phyloP scores from a whole-genome alignment of 2,888 invertebrate species.

The Agrochola circellaris region DNA sequence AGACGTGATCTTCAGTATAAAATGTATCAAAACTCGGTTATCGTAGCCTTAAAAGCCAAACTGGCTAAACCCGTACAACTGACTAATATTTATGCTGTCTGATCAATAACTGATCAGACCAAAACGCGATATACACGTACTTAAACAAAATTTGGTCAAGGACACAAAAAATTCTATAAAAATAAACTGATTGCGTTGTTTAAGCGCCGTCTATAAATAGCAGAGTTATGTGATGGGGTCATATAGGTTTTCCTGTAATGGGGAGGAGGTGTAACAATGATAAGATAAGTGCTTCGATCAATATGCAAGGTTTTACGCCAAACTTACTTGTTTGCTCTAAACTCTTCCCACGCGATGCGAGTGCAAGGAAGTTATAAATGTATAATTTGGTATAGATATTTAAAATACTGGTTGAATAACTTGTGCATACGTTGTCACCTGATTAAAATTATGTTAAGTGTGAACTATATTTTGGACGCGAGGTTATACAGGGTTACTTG shows the following conservation, averaged over 20 bases:
- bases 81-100: background rate
- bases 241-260: constrained; percentile 33
- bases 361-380: background rate
- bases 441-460: background rate
- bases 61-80: constrained; percentile 24
- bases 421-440: background rate
- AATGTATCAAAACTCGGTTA: too few relatives aligned
- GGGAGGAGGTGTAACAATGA: constrained; percentile 26
- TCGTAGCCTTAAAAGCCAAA: background rate
- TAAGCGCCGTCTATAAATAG: constrained; percentile 13
- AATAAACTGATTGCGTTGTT: constrained; percentile 19
- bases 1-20: too few relatives aligned
- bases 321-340: constrained; percentile 1
- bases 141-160: constrained; percentile 31
- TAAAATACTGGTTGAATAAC: background rate
- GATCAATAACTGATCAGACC: constrained; percentile 1
- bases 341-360: background rate
- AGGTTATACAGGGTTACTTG: background rate
- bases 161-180: constrained; percentile 7
- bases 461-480: background rate
- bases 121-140: constrained; percentile 1
- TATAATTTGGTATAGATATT: background rate
- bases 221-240: background rate
- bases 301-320: constrained; percentile 26
- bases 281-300: constrained; percentile 49